Evolutionary conservation across 2,797 vertebrate species (phyloP).

Genomic region (Fistularia tabacaria): DNA sequence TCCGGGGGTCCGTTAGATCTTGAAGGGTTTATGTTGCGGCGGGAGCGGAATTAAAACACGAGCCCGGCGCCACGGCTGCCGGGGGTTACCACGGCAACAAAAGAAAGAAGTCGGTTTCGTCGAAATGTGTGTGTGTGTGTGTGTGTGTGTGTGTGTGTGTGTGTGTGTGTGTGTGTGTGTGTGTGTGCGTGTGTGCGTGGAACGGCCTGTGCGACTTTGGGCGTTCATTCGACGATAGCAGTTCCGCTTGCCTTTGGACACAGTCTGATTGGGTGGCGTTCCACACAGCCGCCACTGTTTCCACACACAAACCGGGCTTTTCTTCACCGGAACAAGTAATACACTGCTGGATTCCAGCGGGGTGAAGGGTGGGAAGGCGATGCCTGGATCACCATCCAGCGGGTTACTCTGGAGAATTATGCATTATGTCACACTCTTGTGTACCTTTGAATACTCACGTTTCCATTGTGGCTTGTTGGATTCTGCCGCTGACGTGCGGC

Average conservation of each 20-base stretch:
- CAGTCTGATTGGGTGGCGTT: neutral
- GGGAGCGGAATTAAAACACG: neutral
- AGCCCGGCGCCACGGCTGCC: neutral
- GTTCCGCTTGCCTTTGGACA: slow-evolving; percentile 14
- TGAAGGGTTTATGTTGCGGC: slow-evolving; percentile 18
- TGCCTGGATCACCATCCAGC: too few species aligned
- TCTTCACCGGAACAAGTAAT: slow-evolving; percentile 5
- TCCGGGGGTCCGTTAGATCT: slow-evolving; percentile 30
- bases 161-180: too few species aligned
- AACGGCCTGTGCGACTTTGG: too few species aligned
- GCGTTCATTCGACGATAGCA: neutral
- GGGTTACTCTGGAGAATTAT: too few species aligned
- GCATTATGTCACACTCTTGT: too few species aligned
- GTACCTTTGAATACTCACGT: too few species aligned
- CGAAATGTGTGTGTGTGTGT: neutral
- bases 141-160: too few species aligned
- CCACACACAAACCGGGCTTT: slow-evolving; percentile 17
- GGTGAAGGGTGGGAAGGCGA: neutral
- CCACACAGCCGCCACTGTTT: slow-evolving; percentile 2
- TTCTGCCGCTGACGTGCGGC: too few species aligned
- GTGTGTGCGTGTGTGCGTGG: too few species aligned
- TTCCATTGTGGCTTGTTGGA: too few species aligned
- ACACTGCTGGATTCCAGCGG: slow-evolving; percentile 9
- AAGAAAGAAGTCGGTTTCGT: neutral
- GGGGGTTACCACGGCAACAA: neutral